These are phyloP conservation scores for Perdix hodgsoniae DNA, from an alignment of 2,797 vertebrate species.

Conservation along the genomic window DNA sequence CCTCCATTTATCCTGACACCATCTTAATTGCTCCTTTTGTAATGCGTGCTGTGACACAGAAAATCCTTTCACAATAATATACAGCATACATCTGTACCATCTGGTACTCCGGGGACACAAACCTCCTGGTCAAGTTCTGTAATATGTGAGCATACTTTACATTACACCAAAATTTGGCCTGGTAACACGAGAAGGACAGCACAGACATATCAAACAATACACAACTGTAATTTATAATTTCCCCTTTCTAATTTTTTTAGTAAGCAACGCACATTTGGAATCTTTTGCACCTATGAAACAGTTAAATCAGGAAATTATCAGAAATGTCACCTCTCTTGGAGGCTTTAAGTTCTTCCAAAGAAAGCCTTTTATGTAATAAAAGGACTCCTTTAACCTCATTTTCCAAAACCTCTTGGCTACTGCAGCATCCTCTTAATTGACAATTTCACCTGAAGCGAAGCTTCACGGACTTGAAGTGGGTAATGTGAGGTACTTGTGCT, in stretches of 20 bases:
- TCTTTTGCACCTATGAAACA: not conserved
- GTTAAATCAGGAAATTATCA: not conserved
- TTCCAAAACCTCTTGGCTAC: not conserved
- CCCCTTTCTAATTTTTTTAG: not conserved
- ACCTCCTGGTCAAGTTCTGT: accelerated
- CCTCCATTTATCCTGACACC: not conserved
- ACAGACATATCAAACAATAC: not conserved
- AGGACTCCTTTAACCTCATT: not conserved
- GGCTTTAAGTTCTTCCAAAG: not conserved
- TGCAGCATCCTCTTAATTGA: not conserved
- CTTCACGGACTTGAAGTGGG: not conserved
- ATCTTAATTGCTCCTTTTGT: not conserved
- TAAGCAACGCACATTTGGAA: not conserved
- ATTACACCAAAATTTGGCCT: not conserved
- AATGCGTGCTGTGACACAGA: not conserved
- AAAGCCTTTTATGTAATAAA: not conserved
- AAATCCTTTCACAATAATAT: not conserved
- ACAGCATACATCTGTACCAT: not conserved
- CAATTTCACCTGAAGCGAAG: not conserved
- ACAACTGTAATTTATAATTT: not conserved
- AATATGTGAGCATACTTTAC: not conserved
- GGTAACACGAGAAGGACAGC: not conserved
- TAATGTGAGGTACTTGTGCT: not conserved
- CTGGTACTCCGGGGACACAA: not conserved
- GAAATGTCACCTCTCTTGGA: not conserved